These are phyloP conservation scores for Amniataba percoides DNA, from an alignment of 2,797 vertebrate species.

Conservation along the genomic window DNA sequence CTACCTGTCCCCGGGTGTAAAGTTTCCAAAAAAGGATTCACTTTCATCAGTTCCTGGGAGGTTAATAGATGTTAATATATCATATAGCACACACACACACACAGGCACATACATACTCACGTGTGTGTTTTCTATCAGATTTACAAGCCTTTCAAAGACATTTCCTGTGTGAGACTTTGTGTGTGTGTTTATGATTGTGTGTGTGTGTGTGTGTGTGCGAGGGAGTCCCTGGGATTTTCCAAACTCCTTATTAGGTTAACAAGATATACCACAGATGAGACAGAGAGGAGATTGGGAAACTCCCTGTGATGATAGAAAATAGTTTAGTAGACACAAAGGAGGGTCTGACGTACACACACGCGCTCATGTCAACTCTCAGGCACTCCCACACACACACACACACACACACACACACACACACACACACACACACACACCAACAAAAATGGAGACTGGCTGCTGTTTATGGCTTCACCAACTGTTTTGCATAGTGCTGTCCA, in stretches of 20 bases:
- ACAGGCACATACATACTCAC: conserved; percentile 12
- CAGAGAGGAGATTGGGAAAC: conserved; percentile 41
- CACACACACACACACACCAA: not conserved
- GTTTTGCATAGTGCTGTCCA: conserved; percentile 49
- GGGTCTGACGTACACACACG: conserved; percentile 24
- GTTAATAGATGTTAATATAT: conserved; percentile 5
- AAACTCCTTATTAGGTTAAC: conserved; percentile 78
- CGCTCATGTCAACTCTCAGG: not conserved
- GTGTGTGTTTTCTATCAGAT: conserved; percentile 49
- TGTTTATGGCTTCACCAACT: conserved; percentile 58
- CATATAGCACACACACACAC: not conserved
- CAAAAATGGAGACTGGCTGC: conserved; percentile 43
- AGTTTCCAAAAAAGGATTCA: conserved; percentile 45
- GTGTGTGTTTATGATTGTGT: conserved; percentile 24
- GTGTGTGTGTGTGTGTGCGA: conserved; percentile 26
- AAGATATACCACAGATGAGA: conserved; percentile 54
- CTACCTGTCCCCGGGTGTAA: not conserved
- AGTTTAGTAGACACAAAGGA: conserved; percentile 44
- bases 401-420: conserved; percentile 17
- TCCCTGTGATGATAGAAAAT: conserved; percentile 58
- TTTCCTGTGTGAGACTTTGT: conserved; percentile 50
- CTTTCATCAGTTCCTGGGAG: conserved; percentile 20
- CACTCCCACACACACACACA: conserved; percentile 8
- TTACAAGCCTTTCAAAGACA: conserved; percentile 52
- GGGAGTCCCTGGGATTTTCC: conserved; percentile 75